Evolutionary conservation across 1,140 invertebrate species (phyloP), one percentile per base, ranked within the genome.

Genomic region (Pseudobourletiella spinata): DNA sequence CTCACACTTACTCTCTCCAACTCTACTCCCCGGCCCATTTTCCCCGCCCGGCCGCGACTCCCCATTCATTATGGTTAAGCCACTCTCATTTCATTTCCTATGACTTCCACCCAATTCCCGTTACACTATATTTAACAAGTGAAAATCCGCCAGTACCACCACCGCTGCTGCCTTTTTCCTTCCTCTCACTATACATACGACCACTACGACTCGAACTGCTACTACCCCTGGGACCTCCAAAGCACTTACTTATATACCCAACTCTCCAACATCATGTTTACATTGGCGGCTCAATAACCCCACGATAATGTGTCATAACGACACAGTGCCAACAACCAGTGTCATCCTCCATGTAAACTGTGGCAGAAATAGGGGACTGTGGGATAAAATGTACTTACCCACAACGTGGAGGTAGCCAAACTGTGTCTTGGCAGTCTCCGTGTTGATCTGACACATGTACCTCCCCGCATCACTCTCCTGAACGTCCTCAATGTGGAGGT

Each of bases 391-490:
- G 57, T 50, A 50, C 88, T 88, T 75, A 95, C 93, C 91, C 54
- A 94, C 89, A 69, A 97, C 89, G 74, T 93, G 86, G 20, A 97
- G 79, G 75, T 90, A 93, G 61, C 90, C 93, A 66, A 90, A 89
- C 74, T 92, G 89, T 20, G 89, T 92, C 78, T 92, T 91, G 57
- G 86, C 89, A 28, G 89, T 89, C 65, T 90, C 89, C 0, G 93
- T 94, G 76, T 95, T 96, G 72, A 96, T 90, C 78, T 96, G 93
- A 75, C 93, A 95, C 88, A 94, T 93, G 77, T 95, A 96, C 26
- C 86, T 81, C 30, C 93, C 93, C 66, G 87, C 84, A 77, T 96
- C 93, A 71, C 87, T 86, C 76, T 93, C 86, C 64, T 91, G 86
- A 28, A 95, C 88, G 70, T 92, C 87, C 65, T 83, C 87, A 72